Percentiles rank a stretch among this genome's conserved stretches.
phyloP scores from a whole-genome alignment of 2,888 invertebrate species.

The Ectobius pallidus region DNA sequence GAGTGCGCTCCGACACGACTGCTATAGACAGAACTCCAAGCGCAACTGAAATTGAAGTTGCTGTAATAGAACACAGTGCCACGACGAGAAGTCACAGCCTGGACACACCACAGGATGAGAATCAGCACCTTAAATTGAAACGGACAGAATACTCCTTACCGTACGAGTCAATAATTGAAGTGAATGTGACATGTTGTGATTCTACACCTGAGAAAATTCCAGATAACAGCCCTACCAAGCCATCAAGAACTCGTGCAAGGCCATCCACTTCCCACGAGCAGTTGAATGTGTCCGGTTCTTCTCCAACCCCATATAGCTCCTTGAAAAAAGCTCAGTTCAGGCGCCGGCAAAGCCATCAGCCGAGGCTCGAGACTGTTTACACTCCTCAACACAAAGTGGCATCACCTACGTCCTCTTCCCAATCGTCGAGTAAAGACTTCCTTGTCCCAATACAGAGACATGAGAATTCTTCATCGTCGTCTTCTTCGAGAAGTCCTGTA shows the following conservation, averaged over 20 bases:
- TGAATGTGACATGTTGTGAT: slow-evolving; percentile 42
- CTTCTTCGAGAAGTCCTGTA: slow-evolving; percentile 25
- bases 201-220: slow-evolving; percentile 23
- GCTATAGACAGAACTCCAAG: slow-evolving; percentile 33
- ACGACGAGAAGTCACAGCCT: slow-evolving; percentile 27
- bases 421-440: slow-evolving; percentile 31
- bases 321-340: slow-evolving; percentile 13
- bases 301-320: slow-evolving; percentile 28
- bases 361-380: slow-evolving; percentile 31
- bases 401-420: slow-evolving; percentile 23
- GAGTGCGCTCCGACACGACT: slow-evolving; percentile 37
- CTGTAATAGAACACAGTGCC: neutral
- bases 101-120: slow-evolving; percentile 18
- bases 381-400: slow-evolving; percentile 16
- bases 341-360: slow-evolving; percentile 39
- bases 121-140: slow-evolving; percentile 11
- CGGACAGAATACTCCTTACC: slow-evolving; percentile 29
- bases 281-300: neutral
- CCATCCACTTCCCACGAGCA: slow-evolving; percentile 5
- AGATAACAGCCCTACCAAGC: slow-evolving; percentile 6
- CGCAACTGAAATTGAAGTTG: slow-evolving; percentile 18
- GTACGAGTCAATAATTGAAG: slow-evolving; percentile 40
- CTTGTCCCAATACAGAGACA: slow-evolving; percentile 37
- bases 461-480: slow-evolving; percentile 25
- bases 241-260: slow-evolving; percentile 2